Conservation (phyloP, 2,888 invertebrate genomes). For the Eudemis profundana region DNA sequence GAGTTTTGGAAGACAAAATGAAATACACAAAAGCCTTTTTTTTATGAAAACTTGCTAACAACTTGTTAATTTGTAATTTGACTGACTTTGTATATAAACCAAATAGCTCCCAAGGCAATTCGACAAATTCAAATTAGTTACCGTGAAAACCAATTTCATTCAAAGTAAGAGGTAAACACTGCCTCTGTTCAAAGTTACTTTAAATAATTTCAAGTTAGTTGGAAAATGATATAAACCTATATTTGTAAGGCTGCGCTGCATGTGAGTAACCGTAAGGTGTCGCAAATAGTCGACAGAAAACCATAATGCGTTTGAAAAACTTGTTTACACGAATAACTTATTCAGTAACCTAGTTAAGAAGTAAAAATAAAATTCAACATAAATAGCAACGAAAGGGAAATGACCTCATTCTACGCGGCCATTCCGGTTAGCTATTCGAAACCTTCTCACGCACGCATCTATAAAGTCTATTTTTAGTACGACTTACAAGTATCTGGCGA, state of each 20-base stretch:
- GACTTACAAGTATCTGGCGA: conserved; percentile 71
- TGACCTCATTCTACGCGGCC: conserved; percentile 70
- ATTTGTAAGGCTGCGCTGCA: not conserved
- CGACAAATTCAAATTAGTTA: too few species aligned
- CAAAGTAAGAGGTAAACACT: too few species aligned
- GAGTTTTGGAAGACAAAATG: too few species aligned
- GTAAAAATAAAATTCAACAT: conserved; percentile 69
- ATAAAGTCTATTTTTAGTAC: conserved; percentile 79
- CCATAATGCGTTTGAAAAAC: conserved; percentile 14
- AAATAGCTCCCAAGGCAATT: too few species aligned
- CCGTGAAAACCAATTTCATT: too few species aligned
- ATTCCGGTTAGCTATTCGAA: conserved; percentile 65
- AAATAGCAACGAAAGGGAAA: conserved; percentile 78
- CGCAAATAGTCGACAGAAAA: conserved; percentile 1
- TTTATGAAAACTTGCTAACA: too few species aligned
- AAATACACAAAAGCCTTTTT: too few species aligned
- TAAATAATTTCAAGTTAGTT: too few species aligned
- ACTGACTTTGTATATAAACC: too few species aligned
- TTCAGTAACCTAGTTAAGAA: conserved; percentile 61
- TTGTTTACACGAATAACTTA: conserved; percentile 50
- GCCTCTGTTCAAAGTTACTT: too few species aligned
- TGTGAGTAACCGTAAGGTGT: conserved; percentile 6
- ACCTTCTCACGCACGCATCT: conserved; percentile 76
- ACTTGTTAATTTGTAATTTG: too few species aligned
- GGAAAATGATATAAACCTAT: not conserved